Percentiles rank a stretch among this genome's conserved stretches.
phyloP scores from a whole-genome alignment of 1,140 invertebrate species.

The Apis mellifera region Amel_HAv3.1 CM009931.2:612501-613000 shows the following conservation, averaged over 20 bases:
- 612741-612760: background rate
- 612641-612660: background rate
- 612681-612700: background rate
- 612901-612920: conserved; percentile 22
- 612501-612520: conserved; percentile 6
- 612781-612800: conserved; percentile 9
- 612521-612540: background rate
- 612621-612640: conserved; percentile 28
- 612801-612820: conserved; percentile 2
- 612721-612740: background rate
- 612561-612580: conserved; percentile 19
- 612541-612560: background rate
- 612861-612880: background rate
- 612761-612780: background rate
- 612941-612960: conserved; percentile 50
- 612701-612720: background rate
- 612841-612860: background rate
- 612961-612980: conserved; percentile 64
- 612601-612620: conserved; percentile 69
- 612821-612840: background rate
- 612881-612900: conserved; percentile 1
- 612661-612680: background rate
- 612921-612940: conserved; percentile 49
- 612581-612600: conserved; percentile 41
- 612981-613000: conserved; percentile 66